These are phyloP conservation scores for Chydorus sphaericus DNA, from an alignment of 2,888 invertebrate species.

Conservation along the genomic window DNA sequence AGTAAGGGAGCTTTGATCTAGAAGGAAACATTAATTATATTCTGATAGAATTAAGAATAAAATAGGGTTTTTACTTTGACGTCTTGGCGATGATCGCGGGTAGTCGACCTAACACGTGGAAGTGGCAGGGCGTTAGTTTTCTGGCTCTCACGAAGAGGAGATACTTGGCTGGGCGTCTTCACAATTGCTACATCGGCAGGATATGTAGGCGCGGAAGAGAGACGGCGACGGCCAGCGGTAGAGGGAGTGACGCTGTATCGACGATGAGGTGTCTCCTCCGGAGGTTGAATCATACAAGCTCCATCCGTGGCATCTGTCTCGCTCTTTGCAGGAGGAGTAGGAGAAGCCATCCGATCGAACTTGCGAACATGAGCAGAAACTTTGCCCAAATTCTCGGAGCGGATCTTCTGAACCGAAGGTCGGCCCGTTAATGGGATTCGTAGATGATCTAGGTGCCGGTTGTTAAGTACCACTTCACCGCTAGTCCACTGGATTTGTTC, in stretches of 20 bases:
- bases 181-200: too few species aligned
- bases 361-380: slow-evolving; percentile 62
- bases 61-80: not conserved
- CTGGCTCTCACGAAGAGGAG: not conserved
- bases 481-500: slow-evolving; percentile 7
- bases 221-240: not conserved
- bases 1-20: not conserved
- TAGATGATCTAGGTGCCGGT: slow-evolving; percentile 7
- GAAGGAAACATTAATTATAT: not conserved
- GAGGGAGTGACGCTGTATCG: not conserved
- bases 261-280: not conserved
- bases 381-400: slow-evolving; percentile 62
- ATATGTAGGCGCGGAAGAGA: not conserved
- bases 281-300: not conserved
- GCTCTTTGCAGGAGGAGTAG: not conserved
- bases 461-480: slow-evolving; percentile 2
- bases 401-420: slow-evolving; percentile 53
- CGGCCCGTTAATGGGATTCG: slow-evolving; percentile 39
- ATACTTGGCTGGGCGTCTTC: not conserved
- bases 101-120: not conserved
- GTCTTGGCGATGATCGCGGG: not conserved
- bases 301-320: not conserved
- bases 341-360: slow-evolving; percentile 36
- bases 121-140: not conserved
- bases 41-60: not conserved